phyloP scores from a whole-genome alignment of 2,113 vertebrate genomes.

The Hippolais icterina region DNA sequence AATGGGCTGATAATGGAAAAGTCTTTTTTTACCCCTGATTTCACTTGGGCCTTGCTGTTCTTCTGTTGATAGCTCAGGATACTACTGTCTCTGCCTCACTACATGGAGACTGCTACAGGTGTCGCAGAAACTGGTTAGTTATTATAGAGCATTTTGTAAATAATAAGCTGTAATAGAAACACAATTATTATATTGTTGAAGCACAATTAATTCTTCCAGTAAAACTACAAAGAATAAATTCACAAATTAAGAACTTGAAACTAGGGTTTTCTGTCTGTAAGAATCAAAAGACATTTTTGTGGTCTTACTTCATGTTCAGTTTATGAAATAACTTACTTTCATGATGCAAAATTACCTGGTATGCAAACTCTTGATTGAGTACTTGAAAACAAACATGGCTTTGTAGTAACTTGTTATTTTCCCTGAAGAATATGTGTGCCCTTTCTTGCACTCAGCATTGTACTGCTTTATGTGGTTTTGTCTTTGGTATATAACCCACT shows the following conservation, averaged over 20 bases:
- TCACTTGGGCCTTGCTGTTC: not conserved
- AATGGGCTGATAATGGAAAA: not conserved
- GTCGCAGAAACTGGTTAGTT: not conserved
- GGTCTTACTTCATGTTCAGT: not conserved
- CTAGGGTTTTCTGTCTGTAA: not conserved
- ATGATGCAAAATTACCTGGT: not conserved
- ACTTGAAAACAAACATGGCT: slow-evolving; percentile 32
- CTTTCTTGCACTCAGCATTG: not conserved
- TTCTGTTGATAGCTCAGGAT: not conserved
- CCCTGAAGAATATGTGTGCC: not conserved
- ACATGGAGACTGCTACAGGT: not conserved
- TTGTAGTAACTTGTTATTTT: slow-evolving; percentile 46
- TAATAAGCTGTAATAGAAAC: not conserved
- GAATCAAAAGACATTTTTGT: not conserved
- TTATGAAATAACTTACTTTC: slow-evolving; percentile 15
- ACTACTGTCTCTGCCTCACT: not conserved
- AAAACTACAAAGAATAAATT: not conserved
- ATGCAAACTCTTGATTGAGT: not conserved
- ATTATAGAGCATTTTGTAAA: not conserved
- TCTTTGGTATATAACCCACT: slow-evolving; percentile 5
- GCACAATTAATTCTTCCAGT: not conserved
- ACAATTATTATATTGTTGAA: not conserved
- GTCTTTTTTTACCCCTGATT: not conserved
- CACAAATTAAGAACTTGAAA: not conserved
- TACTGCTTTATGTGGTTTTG: slow-evolving; percentile 50